Percentiles rank a stretch among this genome's conserved stretches.
These are phyloP conservation scores for Crotalus tigris DNA, from an alignment of 2,113 vertebrate genomes.

Conservation along the genomic window DNA sequence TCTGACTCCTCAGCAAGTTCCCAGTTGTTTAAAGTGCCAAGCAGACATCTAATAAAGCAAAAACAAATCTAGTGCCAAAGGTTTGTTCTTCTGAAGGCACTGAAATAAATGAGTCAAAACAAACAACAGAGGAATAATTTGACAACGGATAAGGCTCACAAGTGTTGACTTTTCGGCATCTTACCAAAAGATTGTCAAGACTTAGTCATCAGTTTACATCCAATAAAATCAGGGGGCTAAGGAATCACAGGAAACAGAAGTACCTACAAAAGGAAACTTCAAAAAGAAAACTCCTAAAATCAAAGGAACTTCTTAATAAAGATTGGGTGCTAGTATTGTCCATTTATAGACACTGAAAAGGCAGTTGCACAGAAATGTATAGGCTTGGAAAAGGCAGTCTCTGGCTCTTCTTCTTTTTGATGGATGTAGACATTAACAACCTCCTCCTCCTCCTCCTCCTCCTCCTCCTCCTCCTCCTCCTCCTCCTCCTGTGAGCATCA, in stretches of 20 bases:
- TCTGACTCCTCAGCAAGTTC: slow-evolving; percentile 35
- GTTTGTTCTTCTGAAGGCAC: slow-evolving; percentile 26
- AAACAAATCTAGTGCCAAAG: slow-evolving; percentile 3
- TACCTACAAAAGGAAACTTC: slow-evolving; percentile 26
- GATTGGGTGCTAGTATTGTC: slow-evolving; percentile 27
- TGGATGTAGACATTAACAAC: background rate
- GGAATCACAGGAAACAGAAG: slow-evolving; percentile 19
- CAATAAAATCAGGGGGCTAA: slow-evolving; percentile 39
- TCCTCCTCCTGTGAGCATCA: background rate
- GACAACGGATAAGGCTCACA: background rate
- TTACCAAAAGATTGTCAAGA: slow-evolving; percentile 20
- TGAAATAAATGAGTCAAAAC: slow-evolving; percentile 48
- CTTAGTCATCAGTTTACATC: slow-evolving; percentile 43
- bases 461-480: background rate
- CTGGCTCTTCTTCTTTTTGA: background rate
- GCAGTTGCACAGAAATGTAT: background rate
- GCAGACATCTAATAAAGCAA: slow-evolving; percentile 14
- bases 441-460: background rate
- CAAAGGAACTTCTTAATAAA: slow-evolving; percentile 11
- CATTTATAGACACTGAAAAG: background rate
- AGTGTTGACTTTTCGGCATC: slow-evolving; percentile 34
- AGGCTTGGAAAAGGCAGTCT: background rate
- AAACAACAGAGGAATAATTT: slow-evolving; percentile 20
- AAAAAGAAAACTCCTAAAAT: slow-evolving; percentile 42
- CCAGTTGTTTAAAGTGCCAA: slow-evolving; percentile 47